A percentile compares a stretch with the other conserved stretches of the same genome.
phyloP scores from a whole-genome alignment of 1,140 invertebrate genomes.

The Euglossa dilemma region DNA sequence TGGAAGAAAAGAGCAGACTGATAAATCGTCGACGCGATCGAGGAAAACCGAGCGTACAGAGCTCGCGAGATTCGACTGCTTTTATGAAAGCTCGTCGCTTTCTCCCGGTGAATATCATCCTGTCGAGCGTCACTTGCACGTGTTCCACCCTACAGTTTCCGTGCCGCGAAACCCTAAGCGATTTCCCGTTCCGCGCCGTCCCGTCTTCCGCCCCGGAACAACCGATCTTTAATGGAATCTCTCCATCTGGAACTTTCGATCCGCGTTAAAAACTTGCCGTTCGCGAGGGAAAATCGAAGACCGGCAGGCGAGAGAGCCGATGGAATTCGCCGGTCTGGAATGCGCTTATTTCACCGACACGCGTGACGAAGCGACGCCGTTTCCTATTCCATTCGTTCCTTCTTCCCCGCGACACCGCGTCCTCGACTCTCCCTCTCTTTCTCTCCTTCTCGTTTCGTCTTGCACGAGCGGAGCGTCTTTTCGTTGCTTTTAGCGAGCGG shows the following conservation, averaged over 20 bases:
- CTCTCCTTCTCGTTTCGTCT: not conserved
- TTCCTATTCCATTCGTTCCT: not conserved
- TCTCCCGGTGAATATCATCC: conserved; percentile 19
- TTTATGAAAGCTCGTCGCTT: conserved; percentile 34
- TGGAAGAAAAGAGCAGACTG: conserved; percentile 25
- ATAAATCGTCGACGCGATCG: conserved; percentile 73
- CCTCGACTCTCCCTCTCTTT: too few species aligned
- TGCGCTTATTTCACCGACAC: too few species aligned
- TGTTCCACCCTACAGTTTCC: conserved; percentile 7
- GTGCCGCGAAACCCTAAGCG: conserved; percentile 21
- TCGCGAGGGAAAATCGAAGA: not conserved
- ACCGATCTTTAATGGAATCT: conserved; percentile 1
- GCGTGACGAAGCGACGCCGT: too few species aligned
- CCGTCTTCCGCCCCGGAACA: not conserved
- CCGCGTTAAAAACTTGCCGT: not conserved
- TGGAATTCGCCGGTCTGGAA: too few species aligned
- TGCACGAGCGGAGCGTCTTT: not conserved
- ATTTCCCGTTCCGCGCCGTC: too few species aligned
- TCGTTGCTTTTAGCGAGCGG: not conserved
- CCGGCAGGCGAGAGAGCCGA: too few species aligned
- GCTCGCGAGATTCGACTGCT: conserved; percentile 42
- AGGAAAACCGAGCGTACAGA: conserved; percentile 62
- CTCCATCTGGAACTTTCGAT: not conserved
- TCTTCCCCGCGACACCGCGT: too few species aligned
- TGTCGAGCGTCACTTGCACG: conserved; percentile 53